These are phyloP conservation scores for Chironomus striatipennis DNA, from an alignment of 1,140 invertebrate genomes.

Conservation along the genomic window DNA sequence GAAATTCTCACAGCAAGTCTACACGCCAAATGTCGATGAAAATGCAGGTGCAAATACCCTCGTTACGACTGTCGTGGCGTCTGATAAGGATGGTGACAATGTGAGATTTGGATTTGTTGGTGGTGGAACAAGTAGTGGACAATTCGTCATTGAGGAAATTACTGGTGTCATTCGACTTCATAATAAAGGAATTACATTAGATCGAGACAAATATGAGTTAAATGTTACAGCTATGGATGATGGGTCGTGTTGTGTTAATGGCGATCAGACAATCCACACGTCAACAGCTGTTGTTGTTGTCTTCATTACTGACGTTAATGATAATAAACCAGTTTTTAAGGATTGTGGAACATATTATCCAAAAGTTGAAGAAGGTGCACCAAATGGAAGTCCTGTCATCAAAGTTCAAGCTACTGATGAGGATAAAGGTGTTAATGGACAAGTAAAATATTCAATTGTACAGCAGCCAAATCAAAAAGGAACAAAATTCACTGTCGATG, in stretches of 20 bases:
- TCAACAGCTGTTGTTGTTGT: slow-evolving; percentile 93
- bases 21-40: slow-evolving; percentile 92
- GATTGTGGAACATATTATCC: slow-evolving; percentile 86
- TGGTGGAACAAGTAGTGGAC: slow-evolving; percentile 76
- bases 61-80: slow-evolving; percentile 89
- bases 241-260: slow-evolving; percentile 83
- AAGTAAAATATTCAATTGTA: slow-evolving; percentile 91
- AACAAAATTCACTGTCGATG: slow-evolving; percentile 89
- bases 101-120: slow-evolving; percentile 90
- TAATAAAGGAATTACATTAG: slow-evolving; percentile 71
- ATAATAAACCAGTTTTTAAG: slow-evolving; percentile 90
- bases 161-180: slow-evolving; percentile 88
- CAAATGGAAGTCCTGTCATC: slow-evolving; percentile 85
- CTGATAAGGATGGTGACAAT: slow-evolving; percentile 92
- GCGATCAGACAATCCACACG: slow-evolving; percentile 76
- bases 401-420: slow-evolving; percentile 90
- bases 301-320: slow-evolving; percentile 93
- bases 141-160: slow-evolving; percentile 92
- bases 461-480: slow-evolving; percentile 95
- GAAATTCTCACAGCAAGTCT: slow-evolving; percentile 92
- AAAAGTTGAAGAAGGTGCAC: slow-evolving; percentile 86
- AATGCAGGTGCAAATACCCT: slow-evolving; percentile 89
- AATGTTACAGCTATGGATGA: slow-evolving; percentile 93
- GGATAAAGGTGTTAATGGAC: slow-evolving; percentile 89
- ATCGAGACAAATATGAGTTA: slow-evolving; percentile 83